Conservation (phyloP, 1,140 invertebrate species). For the Dinothrombium tinctorium region DNA sequence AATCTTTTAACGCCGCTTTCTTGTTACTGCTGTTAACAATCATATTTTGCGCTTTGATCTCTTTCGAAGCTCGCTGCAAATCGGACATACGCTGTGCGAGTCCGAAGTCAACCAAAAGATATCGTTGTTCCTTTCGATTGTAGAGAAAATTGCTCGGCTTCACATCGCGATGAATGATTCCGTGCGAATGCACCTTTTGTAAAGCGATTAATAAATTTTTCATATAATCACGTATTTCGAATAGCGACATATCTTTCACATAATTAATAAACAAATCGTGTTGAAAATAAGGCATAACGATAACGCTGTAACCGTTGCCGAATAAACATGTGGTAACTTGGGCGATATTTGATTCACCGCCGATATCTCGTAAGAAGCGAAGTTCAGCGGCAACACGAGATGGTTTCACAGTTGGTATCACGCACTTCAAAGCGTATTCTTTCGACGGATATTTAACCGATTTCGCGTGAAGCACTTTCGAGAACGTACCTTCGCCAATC, state of each 20-base stretch:
- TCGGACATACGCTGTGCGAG: slow-evolving; percentile 31
- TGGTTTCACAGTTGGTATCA: slow-evolving; percentile 16
- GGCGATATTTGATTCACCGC: slow-evolving; percentile 55
- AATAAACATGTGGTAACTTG: slow-evolving; percentile 50
- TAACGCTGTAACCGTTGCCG: slow-evolving; percentile 49
- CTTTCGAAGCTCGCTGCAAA: neutral
- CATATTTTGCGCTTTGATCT: neutral
- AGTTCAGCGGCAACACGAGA: slow-evolving; percentile 16
- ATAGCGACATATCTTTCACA: slow-evolving; percentile 25
- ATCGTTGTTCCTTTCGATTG: slow-evolving; percentile 45
- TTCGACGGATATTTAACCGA: neutral
- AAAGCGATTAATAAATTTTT: slow-evolving; percentile 52
- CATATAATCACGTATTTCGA: slow-evolving; percentile 55
- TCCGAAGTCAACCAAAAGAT: slow-evolving; percentile 62
- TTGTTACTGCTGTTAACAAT: neutral
- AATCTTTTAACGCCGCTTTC: neutral
- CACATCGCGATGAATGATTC: slow-evolving; percentile 73
- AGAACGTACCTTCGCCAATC: slow-evolving; percentile 16
- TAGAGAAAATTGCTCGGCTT: slow-evolving; percentile 82
- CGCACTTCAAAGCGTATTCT: slow-evolving; percentile 17
- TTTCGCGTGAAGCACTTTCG: slow-evolving; percentile 15
- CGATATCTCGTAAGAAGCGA: slow-evolving; percentile 16
- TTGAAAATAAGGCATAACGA: slow-evolving; percentile 70
- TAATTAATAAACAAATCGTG: slow-evolving; percentile 58
- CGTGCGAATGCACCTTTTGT: slow-evolving; percentile 50